Evolutionary conservation across 2,888 invertebrate species (phyloP).

Genomic region (Nomada flava): DNA sequence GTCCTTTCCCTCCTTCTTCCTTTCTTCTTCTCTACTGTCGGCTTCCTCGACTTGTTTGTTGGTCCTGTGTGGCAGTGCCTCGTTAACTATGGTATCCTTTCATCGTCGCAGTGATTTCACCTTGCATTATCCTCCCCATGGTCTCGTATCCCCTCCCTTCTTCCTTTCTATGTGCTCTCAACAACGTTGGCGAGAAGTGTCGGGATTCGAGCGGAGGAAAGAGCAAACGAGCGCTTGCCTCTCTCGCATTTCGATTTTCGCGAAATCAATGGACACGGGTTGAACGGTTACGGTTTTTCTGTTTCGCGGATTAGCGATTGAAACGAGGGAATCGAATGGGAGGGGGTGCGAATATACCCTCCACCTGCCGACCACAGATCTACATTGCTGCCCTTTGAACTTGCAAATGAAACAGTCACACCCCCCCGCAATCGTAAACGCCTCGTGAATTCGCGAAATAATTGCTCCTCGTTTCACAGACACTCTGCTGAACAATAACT

Average conservation of each 20-base stretch:
- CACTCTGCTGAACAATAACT: constrained; percentile 68
- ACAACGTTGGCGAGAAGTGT: constrained; percentile 33
- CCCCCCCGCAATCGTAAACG: constrained; percentile 9
- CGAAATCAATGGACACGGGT: constrained; percentile 8
- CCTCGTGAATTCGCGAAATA: constrained; percentile 33
- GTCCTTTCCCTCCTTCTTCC: constrained; percentile 20
- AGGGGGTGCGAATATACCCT: constrained; percentile 14
- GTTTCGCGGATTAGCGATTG: neutral
- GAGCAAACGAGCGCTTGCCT: constrained; percentile 20
- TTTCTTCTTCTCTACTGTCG: constrained; percentile 19
- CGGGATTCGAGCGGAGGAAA: constrained; percentile 21
- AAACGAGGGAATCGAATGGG: constrained; percentile 13
- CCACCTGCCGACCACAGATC: neutral
- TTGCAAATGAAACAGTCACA: constrained; percentile 1
- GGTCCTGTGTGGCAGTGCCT: constrained; percentile 80
- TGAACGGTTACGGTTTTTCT: neutral
- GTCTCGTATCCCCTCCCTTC: neutral
- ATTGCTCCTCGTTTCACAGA: constrained; percentile 64
- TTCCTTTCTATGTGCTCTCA: too few species aligned
- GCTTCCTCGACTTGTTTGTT: constrained; percentile 43
- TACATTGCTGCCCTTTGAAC: neutral
- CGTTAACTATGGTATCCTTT: constrained; percentile 52
- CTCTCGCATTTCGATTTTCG: neutral
- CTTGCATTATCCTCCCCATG: neutral
- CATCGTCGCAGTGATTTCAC: constrained; percentile 21